Evolutionary conservation across 2,113 vertebrate species (phyloP), one percentile per base, ranked within the genome.

Genomic region (Gnathonemus longibarbis): DNA sequence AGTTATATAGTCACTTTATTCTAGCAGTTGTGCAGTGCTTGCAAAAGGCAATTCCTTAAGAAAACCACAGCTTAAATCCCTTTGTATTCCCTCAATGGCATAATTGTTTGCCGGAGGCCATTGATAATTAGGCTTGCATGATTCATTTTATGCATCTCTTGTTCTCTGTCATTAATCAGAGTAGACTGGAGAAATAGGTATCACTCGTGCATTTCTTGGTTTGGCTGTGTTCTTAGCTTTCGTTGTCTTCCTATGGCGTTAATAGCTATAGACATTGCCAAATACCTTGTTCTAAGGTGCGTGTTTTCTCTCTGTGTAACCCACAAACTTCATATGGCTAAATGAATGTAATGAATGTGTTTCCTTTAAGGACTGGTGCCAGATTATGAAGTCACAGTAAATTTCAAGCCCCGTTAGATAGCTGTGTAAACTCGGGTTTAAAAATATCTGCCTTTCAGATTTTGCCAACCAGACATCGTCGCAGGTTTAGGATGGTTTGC

Each of bases 371-470:
- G 83, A 89, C 58, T 62, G 46, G 74, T 49, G 90, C 90, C 91
- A 90, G 88, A 88, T 80, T 50, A 17, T 91, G 46, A 92, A 91
- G 87, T 92, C 92, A 91, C 80, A 84, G 87, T 88, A 91, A 90
- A 90, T 53, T 42, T 80, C 50, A 88, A 83, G 35, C 85, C 87
- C 35, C 66, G 48, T 89, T 87, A 91, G 88, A 24, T 50, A 77
- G 49, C 88, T 70, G 48, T 83, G 90, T 80, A 89, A 90, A 90
- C 90, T 91, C n/a, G 70, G 86, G 86, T 90, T 53, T 90, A 88
- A 84, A 88, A 84, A 91, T 90, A 89, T 90, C 87, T 90, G 87
- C 46, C 89, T 89, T 91, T 90, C 85, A 84, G 19, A 89, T 83
- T 85, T 90, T 83, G 88, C 52, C 56, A 35, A 85, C 48, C 85